Percentiles rank a stretch among this genome's conserved stretches.
Conservation (phyloP, 2,888 invertebrate species). For the Zygothrica quintamaculata region DNA sequence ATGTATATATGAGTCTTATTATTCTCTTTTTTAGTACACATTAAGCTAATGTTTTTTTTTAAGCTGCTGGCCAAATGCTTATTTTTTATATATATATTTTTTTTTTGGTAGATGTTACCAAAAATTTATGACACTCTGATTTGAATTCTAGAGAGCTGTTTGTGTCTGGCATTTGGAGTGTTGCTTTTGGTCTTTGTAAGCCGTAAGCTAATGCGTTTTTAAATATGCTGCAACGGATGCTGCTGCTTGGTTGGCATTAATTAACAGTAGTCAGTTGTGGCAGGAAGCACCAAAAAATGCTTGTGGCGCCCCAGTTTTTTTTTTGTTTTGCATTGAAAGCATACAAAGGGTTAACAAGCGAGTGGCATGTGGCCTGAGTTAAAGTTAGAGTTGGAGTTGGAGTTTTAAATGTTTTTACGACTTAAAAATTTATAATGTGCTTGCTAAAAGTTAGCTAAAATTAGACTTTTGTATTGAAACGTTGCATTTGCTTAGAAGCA, state of each 20-base stretch:
- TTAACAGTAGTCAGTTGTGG: slow-evolving; percentile 61
- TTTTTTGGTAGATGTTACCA: slow-evolving; percentile 20
- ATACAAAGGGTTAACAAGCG: too few relatives aligned
- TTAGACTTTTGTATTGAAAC: too few relatives aligned
- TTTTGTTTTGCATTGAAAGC: too few relatives aligned
- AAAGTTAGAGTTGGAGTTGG: too few relatives aligned
- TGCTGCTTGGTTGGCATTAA: slow-evolving; percentile 57
- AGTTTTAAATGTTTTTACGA: too few relatives aligned
- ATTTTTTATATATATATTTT: slow-evolving; percentile 14
- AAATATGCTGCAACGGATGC: slow-evolving; percentile 74
- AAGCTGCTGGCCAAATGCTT: slow-evolving; percentile 42
- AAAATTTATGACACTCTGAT: slow-evolving; percentile 51
- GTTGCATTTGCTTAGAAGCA: too few relatives aligned
- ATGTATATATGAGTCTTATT: slow-evolving; percentile 28
- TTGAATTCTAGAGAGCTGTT: slow-evolving; percentile 15
- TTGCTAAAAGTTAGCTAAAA: too few relatives aligned
- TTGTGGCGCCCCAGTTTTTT: slow-evolving; percentile 23
- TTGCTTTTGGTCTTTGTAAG: slow-evolving; percentile 1
- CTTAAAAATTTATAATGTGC: too few relatives aligned
- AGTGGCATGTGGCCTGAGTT: too few relatives aligned
- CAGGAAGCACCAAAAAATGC: slow-evolving; percentile 16
- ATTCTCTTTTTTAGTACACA: slow-evolving; percentile 30
- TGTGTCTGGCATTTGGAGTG: not conserved
- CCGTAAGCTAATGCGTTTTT: slow-evolving; percentile 72
- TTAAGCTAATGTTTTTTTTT: slow-evolving; percentile 50